Conservation (phyloP, 2,888 invertebrate genomes). For the Pilophorus perplexus region DNA sequence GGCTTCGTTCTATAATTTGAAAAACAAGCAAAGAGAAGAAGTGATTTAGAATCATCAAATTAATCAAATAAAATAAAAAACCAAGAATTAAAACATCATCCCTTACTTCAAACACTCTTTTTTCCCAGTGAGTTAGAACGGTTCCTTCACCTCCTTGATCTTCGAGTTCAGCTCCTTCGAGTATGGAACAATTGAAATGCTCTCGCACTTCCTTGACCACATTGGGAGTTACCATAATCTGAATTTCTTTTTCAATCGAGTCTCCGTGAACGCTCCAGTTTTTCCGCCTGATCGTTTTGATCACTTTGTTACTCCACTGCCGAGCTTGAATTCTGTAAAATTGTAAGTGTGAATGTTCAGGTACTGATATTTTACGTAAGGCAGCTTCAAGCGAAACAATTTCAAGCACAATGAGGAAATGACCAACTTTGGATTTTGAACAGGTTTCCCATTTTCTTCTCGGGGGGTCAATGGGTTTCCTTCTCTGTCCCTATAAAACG, state of each 20-base stretch:
- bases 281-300: slow-evolving; percentile 60
- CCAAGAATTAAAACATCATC: not conserved
- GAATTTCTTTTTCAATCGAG: slow-evolving; percentile 68
- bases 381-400: no score
- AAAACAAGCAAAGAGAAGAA: not conserved
- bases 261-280: slow-evolving; percentile 81
- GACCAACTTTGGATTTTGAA: slow-evolving; percentile 78
- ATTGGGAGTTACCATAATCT: slow-evolving; percentile 87
- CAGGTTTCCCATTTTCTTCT: slow-evolving; percentile 83
- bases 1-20: slow-evolving; percentile 78
- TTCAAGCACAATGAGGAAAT: not conserved
- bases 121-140: slow-evolving; percentile 97
- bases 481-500: slow-evolving; percentile 88
- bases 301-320: slow-evolving; percentile 90
- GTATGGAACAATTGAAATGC: slow-evolving; percentile 79
- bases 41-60: not conserved
- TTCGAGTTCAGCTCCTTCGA: slow-evolving; percentile 96
- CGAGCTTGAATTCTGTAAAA: slow-evolving; percentile 79
- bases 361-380: no score
- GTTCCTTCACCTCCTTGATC: slow-evolving; percentile 99
- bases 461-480: slow-evolving; percentile 83
- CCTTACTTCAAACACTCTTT: slow-evolving; percentile 88
- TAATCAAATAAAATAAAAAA: not conserved
- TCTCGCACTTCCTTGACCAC: slow-evolving; percentile 82
- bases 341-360: no score